Base-by-base conservation (phyloP, 2,888 invertebrate genomes). In the Heliconius sara region DNA sequence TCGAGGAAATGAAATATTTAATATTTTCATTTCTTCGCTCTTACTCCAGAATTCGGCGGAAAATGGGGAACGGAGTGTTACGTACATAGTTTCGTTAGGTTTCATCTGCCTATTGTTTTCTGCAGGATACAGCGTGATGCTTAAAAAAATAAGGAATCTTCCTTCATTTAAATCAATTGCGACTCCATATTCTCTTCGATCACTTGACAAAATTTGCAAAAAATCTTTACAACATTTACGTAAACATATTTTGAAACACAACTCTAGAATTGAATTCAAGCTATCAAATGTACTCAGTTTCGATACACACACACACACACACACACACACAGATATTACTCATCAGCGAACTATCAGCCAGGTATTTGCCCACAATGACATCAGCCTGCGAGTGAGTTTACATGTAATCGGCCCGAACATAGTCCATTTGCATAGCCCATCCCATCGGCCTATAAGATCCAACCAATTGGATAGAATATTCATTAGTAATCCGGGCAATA, bases 371-470 rank as follows among this genome's bases (percentile, higher is more conserved):
- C 79, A 68, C 80, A 78, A 82, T 75, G 80, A 82, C 83, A 84
- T 82, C 73, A 70, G 77, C 57, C 71, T 78, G 77, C 76, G 84
- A 84, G 83, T 83, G 83, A 81, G 82, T 84, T 84, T 83, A 82
- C 84, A 78, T 84, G 84, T 84, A 82, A 84, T 84, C 83, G 82
- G 77, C 76, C 74, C 72, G 66, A 76, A 79, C 83, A 81, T 79
- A 80, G 78, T 81, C 74, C 80, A 84, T 83, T 84, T 84, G 83
- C 84, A 84, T 82, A 83, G 81, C 78, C 52, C 52, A 52, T 52
- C 52, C 52, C 82, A 82, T 81, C 80, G 75, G 78, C 78, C 81
- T 82, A 81, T 74, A 80, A 78, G 78, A 79, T 79, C 78, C 80
- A 76, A 80, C 81, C 81, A 79, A 81, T 83, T 77, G 83, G 83